Conservation (phyloP, 1,140 invertebrate genomes). For the Asbolus verrucosus region DNA sequence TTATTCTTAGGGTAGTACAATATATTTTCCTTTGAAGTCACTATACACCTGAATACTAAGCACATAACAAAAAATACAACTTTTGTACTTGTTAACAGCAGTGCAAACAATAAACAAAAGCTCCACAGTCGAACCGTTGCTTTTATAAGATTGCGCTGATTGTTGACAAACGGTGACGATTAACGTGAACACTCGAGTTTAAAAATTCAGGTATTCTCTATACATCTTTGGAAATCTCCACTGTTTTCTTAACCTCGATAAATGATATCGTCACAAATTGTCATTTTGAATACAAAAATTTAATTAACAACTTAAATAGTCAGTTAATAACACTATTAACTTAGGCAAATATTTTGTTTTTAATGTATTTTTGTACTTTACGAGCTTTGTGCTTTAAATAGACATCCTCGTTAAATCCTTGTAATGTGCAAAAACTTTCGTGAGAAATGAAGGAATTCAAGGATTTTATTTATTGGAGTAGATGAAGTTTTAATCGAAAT, state of each 20-base stretch:
- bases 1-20: no score
- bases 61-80: slow-evolving; percentile 14
- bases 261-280: slow-evolving; percentile 25
- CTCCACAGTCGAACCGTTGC: slow-evolving; percentile 22
- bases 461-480: no score
- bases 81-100: slow-evolving; percentile 8
- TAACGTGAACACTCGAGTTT: slow-evolving; percentile 10
- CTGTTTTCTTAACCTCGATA: slow-evolving; percentile 31
- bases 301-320: background rate
- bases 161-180: slow-evolving; percentile 24
- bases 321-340: slow-evolving; percentile 9
- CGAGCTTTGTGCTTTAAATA: slow-evolving; percentile 2
- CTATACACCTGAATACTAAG: background rate
- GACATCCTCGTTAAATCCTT: background rate
- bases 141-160: slow-evolving; percentile 40
- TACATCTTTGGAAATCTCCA: slow-evolving; percentile 21
- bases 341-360: slow-evolving; percentile 8
- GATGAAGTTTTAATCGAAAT: no score
- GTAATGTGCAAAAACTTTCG: no score
- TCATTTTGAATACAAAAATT: slow-evolving; percentile 18
- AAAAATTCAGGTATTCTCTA: slow-evolving; percentile 17
- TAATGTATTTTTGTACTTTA: slow-evolving; percentile 22
- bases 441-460: background rate
- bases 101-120: slow-evolving; percentile 33
- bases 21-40: no score